A percentile compares a stretch with the other conserved stretches of the same genome.
Conservation (phyloP, 1,140 invertebrate species). For the Cephus cinctus region DNA sequence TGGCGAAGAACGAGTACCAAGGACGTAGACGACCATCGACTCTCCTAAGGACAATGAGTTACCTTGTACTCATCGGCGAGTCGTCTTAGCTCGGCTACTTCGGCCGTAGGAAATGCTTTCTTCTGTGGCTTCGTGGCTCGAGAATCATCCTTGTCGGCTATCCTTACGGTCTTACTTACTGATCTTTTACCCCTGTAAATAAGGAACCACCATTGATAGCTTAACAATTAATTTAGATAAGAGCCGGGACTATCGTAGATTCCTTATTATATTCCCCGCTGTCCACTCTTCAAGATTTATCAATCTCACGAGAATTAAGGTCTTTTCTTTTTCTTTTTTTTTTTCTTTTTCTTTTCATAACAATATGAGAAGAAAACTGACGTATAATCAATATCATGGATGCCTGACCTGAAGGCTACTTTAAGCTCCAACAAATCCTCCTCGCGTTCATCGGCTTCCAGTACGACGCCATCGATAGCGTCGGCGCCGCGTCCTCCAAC, state of each 20-base stretch:
- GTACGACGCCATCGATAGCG: slow-evolving; percentile 56
- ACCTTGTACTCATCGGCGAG: slow-evolving; percentile 92
- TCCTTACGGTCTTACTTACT: slow-evolving; percentile 45
- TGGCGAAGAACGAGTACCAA: no score
- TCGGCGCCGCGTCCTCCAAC: slow-evolving; percentile 68
- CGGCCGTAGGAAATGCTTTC: slow-evolving; percentile 43
- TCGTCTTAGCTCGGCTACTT: slow-evolving; percentile 81
- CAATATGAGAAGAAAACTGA: no score
- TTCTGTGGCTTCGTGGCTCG: slow-evolving; percentile 30
- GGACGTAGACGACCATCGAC: no score
- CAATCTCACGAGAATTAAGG: slow-evolving; percentile 3
- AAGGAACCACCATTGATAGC: no score
- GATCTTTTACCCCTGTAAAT: slow-evolving; percentile 49
- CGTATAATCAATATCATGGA: no score
- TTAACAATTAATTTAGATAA: no score
- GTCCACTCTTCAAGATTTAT: no score
- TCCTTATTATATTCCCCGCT: no score
- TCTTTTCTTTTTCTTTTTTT: neutral
- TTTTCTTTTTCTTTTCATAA: neutral
- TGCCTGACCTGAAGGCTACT: slow-evolving; percentile 50
- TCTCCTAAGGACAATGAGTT: no score
- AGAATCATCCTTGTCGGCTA: slow-evolving; percentile 35
- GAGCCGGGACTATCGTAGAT: slow-evolving; percentile 47
- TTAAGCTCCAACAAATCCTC: slow-evolving; percentile 42
- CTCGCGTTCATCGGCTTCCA: slow-evolving; percentile 59